These are phyloP conservation scores for Babylonia areolata DNA, from an alignment of 1,140 invertebrate species.

Conservation along the genomic window DNA sequence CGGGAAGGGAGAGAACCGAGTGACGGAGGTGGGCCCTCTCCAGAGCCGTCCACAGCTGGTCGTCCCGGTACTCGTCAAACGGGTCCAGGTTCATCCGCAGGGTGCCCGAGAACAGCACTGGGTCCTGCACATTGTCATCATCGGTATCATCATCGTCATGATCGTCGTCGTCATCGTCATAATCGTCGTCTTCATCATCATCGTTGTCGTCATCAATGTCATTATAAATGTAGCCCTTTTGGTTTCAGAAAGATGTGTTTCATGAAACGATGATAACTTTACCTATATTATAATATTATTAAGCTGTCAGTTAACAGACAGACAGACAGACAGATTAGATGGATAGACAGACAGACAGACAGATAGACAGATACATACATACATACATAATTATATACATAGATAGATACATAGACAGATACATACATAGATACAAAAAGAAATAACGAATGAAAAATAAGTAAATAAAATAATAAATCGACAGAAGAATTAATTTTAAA, in stretches of 20 bases:
- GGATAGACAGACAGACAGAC: background rate
- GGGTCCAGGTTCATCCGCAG: conserved; percentile 92
- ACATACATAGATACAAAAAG: no score
- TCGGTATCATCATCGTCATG: no score
- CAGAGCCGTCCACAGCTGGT: conserved; percentile 83
- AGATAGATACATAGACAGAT: no score
- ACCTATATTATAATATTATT: background rate
- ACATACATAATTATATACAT: no score
- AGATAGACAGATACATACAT: background rate
- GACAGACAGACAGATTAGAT: background rate
- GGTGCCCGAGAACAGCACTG: conserved; percentile 88
- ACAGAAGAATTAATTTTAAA: no score
- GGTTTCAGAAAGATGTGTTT: no score
- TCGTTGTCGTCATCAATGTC: no score
- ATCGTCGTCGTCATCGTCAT: no score
- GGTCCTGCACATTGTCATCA: conserved; percentile 76
- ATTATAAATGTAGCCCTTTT: no score
- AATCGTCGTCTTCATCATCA: no score
- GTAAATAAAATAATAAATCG: no score
- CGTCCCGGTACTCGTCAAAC: conserved; percentile 84
- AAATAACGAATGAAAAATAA: no score
- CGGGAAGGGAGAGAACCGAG: conserved; percentile 65
- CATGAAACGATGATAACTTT: background rate
- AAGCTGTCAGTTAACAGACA: background rate
- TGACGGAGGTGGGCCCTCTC: conserved; percentile 81